Percentiles rank a stretch among this genome's conserved stretches.
These are phyloP conservation scores for Bolborhynchus lineola DNA, from an alignment of 2,113 vertebrate genomes.

Conservation along the genomic window DNA sequence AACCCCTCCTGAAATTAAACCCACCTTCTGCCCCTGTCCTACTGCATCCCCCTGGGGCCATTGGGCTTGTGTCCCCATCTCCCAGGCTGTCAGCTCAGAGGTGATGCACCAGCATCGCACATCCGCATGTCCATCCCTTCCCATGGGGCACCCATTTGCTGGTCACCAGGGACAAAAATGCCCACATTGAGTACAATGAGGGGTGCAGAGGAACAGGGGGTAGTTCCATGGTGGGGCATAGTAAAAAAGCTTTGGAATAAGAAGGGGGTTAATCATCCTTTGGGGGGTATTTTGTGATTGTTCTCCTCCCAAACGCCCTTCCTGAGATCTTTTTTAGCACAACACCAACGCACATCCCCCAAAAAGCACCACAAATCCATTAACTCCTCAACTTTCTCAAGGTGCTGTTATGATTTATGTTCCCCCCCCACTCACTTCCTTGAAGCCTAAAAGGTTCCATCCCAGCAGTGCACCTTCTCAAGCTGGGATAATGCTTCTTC, in stretches of 20 bases:
- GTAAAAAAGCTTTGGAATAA: background rate
- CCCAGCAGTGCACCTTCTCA: background rate
- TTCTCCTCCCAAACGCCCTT: background rate
- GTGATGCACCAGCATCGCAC: fast-evolving
- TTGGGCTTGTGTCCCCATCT: background rate
- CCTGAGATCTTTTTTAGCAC: fast-evolving
- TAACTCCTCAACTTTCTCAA: background rate
- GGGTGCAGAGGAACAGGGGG: background rate
- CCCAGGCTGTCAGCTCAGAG: background rate
- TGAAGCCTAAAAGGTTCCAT: background rate
- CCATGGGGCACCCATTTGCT: background rate
- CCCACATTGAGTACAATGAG: background rate
- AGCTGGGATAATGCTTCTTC: background rate
- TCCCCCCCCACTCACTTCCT: fast-evolving
- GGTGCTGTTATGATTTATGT: background rate
- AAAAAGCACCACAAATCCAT: background rate
- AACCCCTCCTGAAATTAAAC: background rate
- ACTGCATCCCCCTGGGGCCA: background rate
- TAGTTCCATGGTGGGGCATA: background rate
- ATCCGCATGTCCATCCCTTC: background rate
- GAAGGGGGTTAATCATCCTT: background rate
- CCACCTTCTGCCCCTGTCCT: background rate
- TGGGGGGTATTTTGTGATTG: background rate
- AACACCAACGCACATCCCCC: fast-evolving
- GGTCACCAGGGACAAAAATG: background rate